Evolutionary conservation across 2,113 vertebrate genomes (phyloP).

Genomic region (Rattus rattus): DNA sequence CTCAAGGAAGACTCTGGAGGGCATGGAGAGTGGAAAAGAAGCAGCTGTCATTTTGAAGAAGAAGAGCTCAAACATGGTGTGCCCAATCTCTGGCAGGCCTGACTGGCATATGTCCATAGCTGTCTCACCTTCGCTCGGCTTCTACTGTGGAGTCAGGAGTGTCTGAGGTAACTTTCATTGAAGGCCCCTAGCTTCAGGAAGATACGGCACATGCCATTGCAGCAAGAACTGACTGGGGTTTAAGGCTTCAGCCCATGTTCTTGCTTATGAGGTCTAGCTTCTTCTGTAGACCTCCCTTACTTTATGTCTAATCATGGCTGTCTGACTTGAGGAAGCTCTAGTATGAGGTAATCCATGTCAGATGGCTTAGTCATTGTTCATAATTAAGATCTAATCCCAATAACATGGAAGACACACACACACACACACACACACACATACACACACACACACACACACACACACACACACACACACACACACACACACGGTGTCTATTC

Average conservation of each 20-base stretch:
- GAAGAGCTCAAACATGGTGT: neutral
- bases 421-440: no score
- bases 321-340: neutral
- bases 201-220: neutral
- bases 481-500: neutral
- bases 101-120: neutral
- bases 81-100: neutral
- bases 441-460: neutral
- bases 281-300: neutral
- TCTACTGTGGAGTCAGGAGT: neutral
- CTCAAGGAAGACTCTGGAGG: neutral
- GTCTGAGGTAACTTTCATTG: neutral
- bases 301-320: neutral
- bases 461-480: neutral
- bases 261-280: neutral
- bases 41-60: neutral
- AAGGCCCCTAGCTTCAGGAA: neutral
- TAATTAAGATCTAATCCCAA: fast-evolving
- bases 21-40: neutral
- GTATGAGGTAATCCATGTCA: no score
- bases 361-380: no score
- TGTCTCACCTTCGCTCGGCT: neutral
- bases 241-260: neutral
- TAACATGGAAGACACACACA: neutral
- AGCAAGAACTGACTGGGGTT: neutral